Evolutionary conservation across 2,888 invertebrate species (phyloP).

Genomic region (Listrodromus nycthemerus): DNA sequence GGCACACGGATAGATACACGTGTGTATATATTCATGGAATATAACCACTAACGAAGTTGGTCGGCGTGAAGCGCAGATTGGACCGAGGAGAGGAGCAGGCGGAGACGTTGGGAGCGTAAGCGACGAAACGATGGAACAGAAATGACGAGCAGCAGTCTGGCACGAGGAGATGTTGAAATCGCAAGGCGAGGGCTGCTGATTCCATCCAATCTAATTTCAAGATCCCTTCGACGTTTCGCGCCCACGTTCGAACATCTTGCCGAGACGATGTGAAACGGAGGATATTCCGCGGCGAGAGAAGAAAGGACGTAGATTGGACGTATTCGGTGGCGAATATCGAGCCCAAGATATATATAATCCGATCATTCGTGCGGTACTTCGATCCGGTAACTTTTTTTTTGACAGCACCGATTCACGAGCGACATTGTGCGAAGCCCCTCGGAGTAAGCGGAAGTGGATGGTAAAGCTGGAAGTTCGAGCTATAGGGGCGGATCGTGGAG

Average conservation of each 20-base stretch:
- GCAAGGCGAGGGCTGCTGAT: constrained; percentile 71
- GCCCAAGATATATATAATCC: constrained; percentile 58
- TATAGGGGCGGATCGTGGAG: background rate
- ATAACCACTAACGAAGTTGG: constrained; percentile 44
- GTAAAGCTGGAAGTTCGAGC: constrained; percentile 3
- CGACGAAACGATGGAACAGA: constrained; percentile 26
- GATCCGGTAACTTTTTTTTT: constrained; percentile 42
- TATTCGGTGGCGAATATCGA: constrained; percentile 61
- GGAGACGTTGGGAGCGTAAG: constrained; percentile 37
- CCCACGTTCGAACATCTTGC: constrained; percentile 58
- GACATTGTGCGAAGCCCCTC: constrained; percentile 5
- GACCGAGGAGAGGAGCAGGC: constrained; percentile 46
- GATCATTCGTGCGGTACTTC: constrained; percentile 63
- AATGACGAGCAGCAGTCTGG: constrained; percentile 7
- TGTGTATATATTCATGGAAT: constrained; percentile 2
- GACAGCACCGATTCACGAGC: constrained; percentile 34
- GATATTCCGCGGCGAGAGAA: background rate
- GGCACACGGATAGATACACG: background rate
- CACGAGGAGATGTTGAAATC: constrained; percentile 49
- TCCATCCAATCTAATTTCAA: constrained; percentile 76
- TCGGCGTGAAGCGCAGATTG: constrained; percentile 58
- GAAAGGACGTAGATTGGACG: constrained; percentile 31
- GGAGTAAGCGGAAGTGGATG: constrained; percentile 5
- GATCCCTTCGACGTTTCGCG: constrained; percentile 72
- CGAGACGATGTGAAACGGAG: constrained; percentile 30